phyloP scores from a whole-genome alignment of 1,140 invertebrate genomes.

The Drosophila guanche region DNA sequence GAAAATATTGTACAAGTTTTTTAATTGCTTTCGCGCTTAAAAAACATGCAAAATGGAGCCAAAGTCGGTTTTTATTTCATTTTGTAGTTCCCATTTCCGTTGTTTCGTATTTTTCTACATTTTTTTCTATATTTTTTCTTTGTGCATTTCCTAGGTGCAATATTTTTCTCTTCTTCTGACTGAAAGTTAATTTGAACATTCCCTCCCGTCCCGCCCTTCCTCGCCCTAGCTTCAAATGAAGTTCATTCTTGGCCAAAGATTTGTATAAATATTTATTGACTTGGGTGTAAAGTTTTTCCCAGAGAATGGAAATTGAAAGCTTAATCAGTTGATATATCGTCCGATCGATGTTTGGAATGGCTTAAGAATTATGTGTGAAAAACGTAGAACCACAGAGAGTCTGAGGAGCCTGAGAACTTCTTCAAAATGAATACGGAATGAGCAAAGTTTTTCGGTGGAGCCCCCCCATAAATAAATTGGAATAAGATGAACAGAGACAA shows the following conservation, averaged over 20 bases:
- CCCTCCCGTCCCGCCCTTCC: neutral
- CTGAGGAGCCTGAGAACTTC: conserved; percentile 51
- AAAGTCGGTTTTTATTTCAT: conserved; percentile 16
- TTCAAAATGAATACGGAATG: conserved; percentile 55
- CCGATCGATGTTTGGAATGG: conserved; percentile 37
- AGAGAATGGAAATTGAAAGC: conserved; percentile 3
- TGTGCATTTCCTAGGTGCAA: neutral
- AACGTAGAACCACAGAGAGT: neutral
- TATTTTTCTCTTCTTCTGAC: neutral
- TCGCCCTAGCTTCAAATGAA: neutral
- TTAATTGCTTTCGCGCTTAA: conserved; percentile 60
- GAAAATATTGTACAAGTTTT: conserved; percentile 69
- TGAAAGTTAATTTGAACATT: conserved; percentile 15
- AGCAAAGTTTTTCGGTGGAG: too few species aligned
- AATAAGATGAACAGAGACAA: conserved; percentile 25
- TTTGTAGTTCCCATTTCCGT: conserved; percentile 32
- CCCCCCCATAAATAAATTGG: conserved; percentile 44
- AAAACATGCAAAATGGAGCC: conserved; percentile 15
- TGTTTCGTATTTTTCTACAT: neutral
- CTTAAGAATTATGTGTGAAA: conserved; percentile 74
- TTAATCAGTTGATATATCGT: conserved; percentile 19
- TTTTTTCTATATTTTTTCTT: neutral
- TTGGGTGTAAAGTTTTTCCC: conserved; percentile 2
- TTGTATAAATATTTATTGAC: conserved; percentile 47
- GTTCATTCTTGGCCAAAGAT: conserved; percentile 15